Evolutionary conservation across 2,797 vertebrate species (phyloP), one percentile per base, ranked within the genome.

Genomic region (Meda fulgida): DNA sequence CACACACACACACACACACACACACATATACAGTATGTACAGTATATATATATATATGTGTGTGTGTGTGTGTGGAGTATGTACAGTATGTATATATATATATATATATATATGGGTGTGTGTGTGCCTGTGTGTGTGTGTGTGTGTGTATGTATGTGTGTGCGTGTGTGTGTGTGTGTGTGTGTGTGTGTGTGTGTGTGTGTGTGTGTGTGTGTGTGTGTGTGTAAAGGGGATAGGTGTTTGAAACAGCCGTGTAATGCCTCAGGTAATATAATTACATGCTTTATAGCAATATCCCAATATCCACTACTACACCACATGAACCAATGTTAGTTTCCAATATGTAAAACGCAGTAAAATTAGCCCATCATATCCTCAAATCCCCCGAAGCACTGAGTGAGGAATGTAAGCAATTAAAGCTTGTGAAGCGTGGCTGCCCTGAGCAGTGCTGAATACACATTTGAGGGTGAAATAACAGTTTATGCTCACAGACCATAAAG

Each of bases 391-490:
- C 88, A 87, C 58, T 43, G 77, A 84, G 89, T 88, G 87, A 86
- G 91, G 94, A 90, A 91, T 85, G 85, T 85, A 85, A 93, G 91
- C 90, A 94, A 94, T 94, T 93, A 94, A 89, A 91, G 91, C 86
- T 90, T 77, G 86, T 92, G 93, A 95, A 93, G 91, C 91, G 19
- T 88, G 87, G 86, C 83, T 86, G 86, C 84, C 91, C 89, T 85
- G 83, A 38, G 82, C 2, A 51, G 88, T 85, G 89, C 88, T 53
- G 90, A 87, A 82, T 88, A 90, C 66, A 88, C 89, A 93, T 91
- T 80, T 53, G 60, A 65, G 66, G 84, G 40, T 43, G 53, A 75
- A 84, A 75, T 43, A 77, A 29, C 23, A 53, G 48, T n/a, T 43
- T 10, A 7, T 26, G 31, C 43, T 6, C 53, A 63, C 53, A 63